Evolutionary conservation across 2,888 invertebrate genomes (phyloP), one percentile per base, ranked within the genome.

Genomic region (Leucoma salicis): DNA sequence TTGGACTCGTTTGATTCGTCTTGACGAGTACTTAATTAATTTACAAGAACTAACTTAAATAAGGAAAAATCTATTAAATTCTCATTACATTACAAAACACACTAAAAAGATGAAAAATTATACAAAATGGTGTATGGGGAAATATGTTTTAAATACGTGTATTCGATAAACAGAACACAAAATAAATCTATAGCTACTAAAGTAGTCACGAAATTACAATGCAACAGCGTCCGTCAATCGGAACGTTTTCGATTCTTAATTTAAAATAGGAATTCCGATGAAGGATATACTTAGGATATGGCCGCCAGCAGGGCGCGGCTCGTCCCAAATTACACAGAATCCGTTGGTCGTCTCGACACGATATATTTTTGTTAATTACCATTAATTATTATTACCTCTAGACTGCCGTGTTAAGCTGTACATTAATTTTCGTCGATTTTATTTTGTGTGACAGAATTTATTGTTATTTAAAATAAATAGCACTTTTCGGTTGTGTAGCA

Each of bases 281-380:
- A 57, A 63, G 57, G 70, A 66, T 75, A 75, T 67, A 72, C 62
- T 70, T 79, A 74, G 75, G 74, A 69, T 48, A 69, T 67, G 61
- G 63, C 70, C 62, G 71, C 68, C 62, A 57, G 53, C 63, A 57
- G 58, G 70, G 74, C 64, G 63, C 50, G 43, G 41, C 31, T 31
- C 56, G 42, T 49, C 74, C 74, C 52, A 66, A 80, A 74, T 81
- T 76, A 79, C 54, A 56, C 57, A 33, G 51, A 53, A 62, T 67
- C 75, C 82, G 84, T 82, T 82, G 83, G 82, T 79, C 82, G 63
- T 18, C 24, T 39, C 18, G 63, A 48, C 48, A 42, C 39, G 54
- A 29, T 29, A 13, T 62, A 79, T 78, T 81, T 78, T 50, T 49
- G 72, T 65, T 70, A 63, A 75, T 73, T 65, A 65, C 46, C 43